Base-by-base conservation (phyloP, 2,797 vertebrate species). In the Adelosebastes latens region DNA sequence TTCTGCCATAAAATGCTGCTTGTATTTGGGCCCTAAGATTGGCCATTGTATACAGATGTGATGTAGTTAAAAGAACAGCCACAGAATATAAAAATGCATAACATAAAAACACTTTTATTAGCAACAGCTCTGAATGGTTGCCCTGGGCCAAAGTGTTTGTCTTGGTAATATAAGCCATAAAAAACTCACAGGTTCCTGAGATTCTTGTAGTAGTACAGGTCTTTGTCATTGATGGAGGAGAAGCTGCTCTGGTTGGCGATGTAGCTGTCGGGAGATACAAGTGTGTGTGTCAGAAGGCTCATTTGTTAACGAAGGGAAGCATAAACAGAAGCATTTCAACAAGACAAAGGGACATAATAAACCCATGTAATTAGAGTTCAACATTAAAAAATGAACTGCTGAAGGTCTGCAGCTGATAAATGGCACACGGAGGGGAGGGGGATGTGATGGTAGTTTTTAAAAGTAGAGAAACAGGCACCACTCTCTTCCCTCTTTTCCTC, bases 111-210 rank as follows among this genome's bases (percentile, higher is more conserved):
- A 24, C 8, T 42, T 49, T n/a, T 2, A 9, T 14, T 36, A n/a
- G 22, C 6, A 36, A 7, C 67, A 55, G 59, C 7, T 29, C 24
- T 39, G 13, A 63, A 31, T 71, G 22, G 55, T 16, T 42, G 4
- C 24, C 22, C 2, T 42, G 14, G 4, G 46, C 32, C 29, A 9
- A 12, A 39, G 29, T 13, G 14, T 22, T 46, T 16, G 20, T 65
- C 8, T 78, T 32, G 10, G 25, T 65, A 11, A 46, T 39, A 25
- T 29, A 39, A 77, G 42, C 66, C 27, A 8, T 29, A 13, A 72
- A 78, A 85, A 85, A 98, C 98, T 99, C 90, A 99, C 98, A 99
- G 91, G 91, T 99, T 99, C 95, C 95, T 97, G 92, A 99, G 97
- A 92, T 97, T 98, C 91, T 94, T 96, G 83, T 99, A 99, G 89